phyloP scores from a whole-genome alignment of 2,113 vertebrate genomes.

The Trematocara variabile region DNA sequence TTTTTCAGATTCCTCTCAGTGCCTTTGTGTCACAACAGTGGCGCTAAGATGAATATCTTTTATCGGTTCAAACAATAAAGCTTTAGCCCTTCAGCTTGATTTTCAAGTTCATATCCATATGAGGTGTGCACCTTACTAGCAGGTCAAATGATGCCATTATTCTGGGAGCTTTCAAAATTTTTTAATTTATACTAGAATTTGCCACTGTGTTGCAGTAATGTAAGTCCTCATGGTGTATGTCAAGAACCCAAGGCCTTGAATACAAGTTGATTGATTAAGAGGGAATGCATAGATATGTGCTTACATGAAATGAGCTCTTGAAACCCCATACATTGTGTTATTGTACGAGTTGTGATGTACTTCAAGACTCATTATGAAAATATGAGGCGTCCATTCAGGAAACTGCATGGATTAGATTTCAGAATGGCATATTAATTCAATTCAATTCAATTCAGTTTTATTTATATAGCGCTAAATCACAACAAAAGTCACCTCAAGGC shows the following conservation, averaged over 20 bases:
- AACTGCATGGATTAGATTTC: neutral
- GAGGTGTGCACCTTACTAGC: neutral
- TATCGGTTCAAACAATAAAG: neutral
- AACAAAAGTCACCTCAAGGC: too few relatives aligned
- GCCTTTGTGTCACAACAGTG: neutral
- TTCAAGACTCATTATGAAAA: neutral
- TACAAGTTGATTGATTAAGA: neutral
- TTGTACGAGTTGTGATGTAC: neutral
- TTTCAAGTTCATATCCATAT: conserved; percentile 7
- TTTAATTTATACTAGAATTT: neutral
- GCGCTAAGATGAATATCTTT: neutral
- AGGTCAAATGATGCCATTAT: neutral
- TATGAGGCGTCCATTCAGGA: neutral
- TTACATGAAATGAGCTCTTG: neutral
- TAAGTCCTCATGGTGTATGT: neutral
- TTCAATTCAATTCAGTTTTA: too few relatives aligned
- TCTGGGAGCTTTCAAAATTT: neutral
- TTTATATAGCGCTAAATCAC: too few relatives aligned
- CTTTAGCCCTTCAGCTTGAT: neutral
- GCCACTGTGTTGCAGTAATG: neutral
- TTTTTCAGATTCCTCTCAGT: neutral
- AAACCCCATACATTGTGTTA: neutral
- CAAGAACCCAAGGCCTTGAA: conserved; percentile 1
- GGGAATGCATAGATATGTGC: neutral
- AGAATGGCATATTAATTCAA: neutral